Conservation (phyloP, 1,140 invertebrate genomes). For the Macrostomum lignano region DNA sequence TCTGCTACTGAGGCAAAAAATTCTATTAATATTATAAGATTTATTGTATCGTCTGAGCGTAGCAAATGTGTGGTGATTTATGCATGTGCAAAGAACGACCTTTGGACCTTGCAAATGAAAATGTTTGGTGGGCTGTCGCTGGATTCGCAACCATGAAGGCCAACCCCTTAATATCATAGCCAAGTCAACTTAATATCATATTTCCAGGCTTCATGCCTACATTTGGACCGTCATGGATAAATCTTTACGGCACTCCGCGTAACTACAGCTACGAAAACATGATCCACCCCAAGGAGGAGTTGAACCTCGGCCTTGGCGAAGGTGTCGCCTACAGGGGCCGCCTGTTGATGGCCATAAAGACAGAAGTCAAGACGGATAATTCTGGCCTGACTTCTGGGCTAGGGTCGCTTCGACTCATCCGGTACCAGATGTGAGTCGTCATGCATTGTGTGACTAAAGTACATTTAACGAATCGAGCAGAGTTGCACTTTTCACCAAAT, state of each 20-base stretch:
- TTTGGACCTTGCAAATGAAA: too few relatives aligned
- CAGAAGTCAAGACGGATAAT: slow-evolving; percentile 1
- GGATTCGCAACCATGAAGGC: too few relatives aligned
- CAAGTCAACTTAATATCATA: too few relatives aligned
- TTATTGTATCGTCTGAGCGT: too few relatives aligned
- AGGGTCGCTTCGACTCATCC: neutral
- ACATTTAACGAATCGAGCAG: neutral
- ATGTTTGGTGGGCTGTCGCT: too few relatives aligned
- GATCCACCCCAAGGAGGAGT: slow-evolving; percentile 1
- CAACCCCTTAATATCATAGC: too few relatives aligned
- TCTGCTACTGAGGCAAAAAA: too few relatives aligned
- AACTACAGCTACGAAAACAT: slow-evolving; percentile 21
- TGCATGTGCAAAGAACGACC: too few relatives aligned
- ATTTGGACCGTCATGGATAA: slow-evolving; percentile 48
- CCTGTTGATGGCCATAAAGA: slow-evolving; percentile 18
- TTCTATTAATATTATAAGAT: too few relatives aligned
- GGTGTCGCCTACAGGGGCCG: slow-evolving; percentile 46
- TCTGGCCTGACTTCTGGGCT: neutral
- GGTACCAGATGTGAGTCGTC: slow-evolving; percentile 4
- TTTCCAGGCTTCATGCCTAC: slow-evolving; percentile 44
- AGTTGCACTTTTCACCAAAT: too few relatives aligned
- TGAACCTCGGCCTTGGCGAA: slow-evolving; percentile 46
- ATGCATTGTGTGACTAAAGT: neutral
- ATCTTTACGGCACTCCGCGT: slow-evolving; percentile 49
- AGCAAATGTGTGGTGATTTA: too few relatives aligned